These are phyloP conservation scores for Elephas maximus DNA, from an alignment of 2,113 vertebrate genomes.

Conservation along the genomic window DNA sequence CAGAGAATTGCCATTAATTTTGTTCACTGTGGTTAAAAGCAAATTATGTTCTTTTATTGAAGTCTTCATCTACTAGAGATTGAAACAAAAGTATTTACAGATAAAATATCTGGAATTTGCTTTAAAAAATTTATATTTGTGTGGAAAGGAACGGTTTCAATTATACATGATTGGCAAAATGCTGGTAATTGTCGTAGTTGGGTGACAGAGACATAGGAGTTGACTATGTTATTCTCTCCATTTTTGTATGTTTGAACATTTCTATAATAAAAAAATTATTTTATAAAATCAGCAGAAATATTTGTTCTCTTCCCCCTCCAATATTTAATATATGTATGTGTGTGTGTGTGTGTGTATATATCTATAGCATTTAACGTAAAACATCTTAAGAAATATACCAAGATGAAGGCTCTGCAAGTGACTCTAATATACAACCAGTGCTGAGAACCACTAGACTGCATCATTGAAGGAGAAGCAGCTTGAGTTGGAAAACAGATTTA, in stretches of 20 bases:
- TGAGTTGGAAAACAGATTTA: constrained; percentile 38
- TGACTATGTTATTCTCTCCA: background rate
- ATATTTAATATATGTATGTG: background rate
- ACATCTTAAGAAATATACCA: background rate
- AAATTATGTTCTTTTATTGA: background rate
- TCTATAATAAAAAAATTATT: constrained; percentile 41
- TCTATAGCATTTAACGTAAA: constrained; percentile 40
- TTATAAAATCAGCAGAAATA: constrained; percentile 47
- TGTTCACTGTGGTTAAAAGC: constrained; percentile 49
- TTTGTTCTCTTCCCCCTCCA: background rate
- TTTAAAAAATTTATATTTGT: background rate
- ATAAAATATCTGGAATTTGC: background rate
- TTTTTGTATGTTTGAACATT: constrained; percentile 29
- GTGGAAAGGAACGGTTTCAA: background rate
- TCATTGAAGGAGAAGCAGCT: background rate
- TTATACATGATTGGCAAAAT: constrained; percentile 5
- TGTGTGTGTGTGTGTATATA: background rate
- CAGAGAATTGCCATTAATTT: constrained; percentile 35
- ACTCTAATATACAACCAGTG: background rate
- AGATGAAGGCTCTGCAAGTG: constrained; percentile 48
- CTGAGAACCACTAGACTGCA: background rate
- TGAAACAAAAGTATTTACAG: background rate
- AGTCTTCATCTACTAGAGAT: background rate
- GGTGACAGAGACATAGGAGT: background rate
- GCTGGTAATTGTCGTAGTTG: background rate